A percentile compares a stretch with the other conserved stretches of the same genome.
Conservation (phyloP, 2,888 invertebrate genomes). For the Philaethria dido region DNA sequence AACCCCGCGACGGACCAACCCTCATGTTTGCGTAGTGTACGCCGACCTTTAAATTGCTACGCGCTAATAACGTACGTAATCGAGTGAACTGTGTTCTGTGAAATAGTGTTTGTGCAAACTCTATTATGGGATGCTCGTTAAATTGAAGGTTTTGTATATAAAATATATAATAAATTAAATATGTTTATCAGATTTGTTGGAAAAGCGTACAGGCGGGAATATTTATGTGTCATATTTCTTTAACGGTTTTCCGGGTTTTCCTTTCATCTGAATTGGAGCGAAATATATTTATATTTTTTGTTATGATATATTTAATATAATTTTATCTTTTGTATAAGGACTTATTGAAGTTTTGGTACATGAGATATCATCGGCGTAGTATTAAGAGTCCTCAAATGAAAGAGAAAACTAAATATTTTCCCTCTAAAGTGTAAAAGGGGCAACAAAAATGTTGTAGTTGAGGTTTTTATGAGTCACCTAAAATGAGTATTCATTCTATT, state of each 20-base stretch:
- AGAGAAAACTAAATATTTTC: neutral
- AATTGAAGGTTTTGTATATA: conserved; percentile 16
- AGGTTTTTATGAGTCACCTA: conserved; percentile 40
- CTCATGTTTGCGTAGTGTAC: conserved; percentile 43
- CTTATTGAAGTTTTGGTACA: neutral
- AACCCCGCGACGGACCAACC: conserved; percentile 29
- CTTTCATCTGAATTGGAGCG: conserved; percentile 66
- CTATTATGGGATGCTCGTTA: conserved; percentile 28
- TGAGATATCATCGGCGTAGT: no score
- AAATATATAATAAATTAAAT: conserved; percentile 13
- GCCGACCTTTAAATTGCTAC: conserved; percentile 41
- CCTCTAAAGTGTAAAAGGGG: neutral
- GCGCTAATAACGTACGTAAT: conserved; percentile 38
- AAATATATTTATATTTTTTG: conserved; percentile 66
- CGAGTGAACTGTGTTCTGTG: conserved; percentile 42
- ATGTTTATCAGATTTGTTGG: conserved; percentile 62
- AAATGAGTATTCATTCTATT: conserved; percentile 34
- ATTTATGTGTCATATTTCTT: conserved; percentile 74
- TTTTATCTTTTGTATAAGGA: neutral
- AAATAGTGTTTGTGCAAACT: conserved; percentile 39
- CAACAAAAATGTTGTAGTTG: neutral
- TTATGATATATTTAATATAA: conserved; percentile 54
- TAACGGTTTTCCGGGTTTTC: conserved; percentile 63
- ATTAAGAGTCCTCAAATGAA: no score
- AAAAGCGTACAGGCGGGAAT: conserved; percentile 68